Evolutionary conservation across 92 coral and sea anemone genomes (phyloP), one percentile per base, ranked within the genome.

Genomic region (Palythoa grandis): DNA sequence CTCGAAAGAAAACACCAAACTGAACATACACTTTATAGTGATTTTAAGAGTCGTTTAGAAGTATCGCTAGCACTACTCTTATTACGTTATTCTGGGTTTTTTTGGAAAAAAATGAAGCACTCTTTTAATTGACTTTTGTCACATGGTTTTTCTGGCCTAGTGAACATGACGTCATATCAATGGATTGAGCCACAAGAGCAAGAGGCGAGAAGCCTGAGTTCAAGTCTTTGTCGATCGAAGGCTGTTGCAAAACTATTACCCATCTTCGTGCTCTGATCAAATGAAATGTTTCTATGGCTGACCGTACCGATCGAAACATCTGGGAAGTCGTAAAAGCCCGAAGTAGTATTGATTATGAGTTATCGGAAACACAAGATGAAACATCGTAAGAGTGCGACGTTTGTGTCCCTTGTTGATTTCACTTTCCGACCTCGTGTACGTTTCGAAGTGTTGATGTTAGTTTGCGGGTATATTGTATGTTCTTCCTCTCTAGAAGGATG

Each of bases 301-400:
- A 84, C 38, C 71, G 86, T 39, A 43, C 72, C 65, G 95, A 86
- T 57, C 88, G 92, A 29, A 92, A 87, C 88, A 85, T 88, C 73
- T 89, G 93, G 92, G 95, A 92, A 68, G 95, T 84, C 56, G 73
- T 80, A 48, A 80, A 47, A 67, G 85, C 85, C 85, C 85, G 85
- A 80, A 80, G 85, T 60, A 80, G 85, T 80, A 80, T 80, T 80
- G 85, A 80, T 80, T 80, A 80, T 52, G 74, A 66, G 74, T 70
- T 43, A 40, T 66, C 85, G 85, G 85, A 38, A 78, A 61, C 72
- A 61, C 52, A 57, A 56, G 39, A 66, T 39, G 74, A 80, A 80
- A 80, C 85, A 80, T 80, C 85, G 85, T 80, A 80, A 80, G 85
- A 48, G 10, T 74, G 63, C 85, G 23, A 47, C 60, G 3, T 47